Evolutionary conservation across 2,113 vertebrate species (phyloP).

Genomic region (mouse (Mus musculus)): GRCm39 chr16:63740501-63741000

Average conservation of each 20-base stretch:
- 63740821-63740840: background rate
- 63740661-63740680: constrained; percentile 34
- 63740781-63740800: background rate
- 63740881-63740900: background rate
- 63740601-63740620: constrained; percentile 17
- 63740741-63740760: background rate
- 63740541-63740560: background rate
- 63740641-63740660: constrained; percentile 44
- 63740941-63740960: background rate
- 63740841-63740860: constrained; percentile 25
- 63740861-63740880: background rate
- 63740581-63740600: constrained; percentile 7
- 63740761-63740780: background rate
- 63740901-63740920: background rate
- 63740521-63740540: constrained; percentile 5
- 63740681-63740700: background rate
- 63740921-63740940: background rate
- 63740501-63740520: background rate
- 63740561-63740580: background rate
- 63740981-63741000: constrained; percentile 19
- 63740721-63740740: background rate
- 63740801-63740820: constrained; percentile 8
- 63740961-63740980: background rate
- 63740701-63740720: background rate
- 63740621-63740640: background rate